Conservation (phyloP, 2,888 invertebrate genomes). For the Drosophila affinis region DNA sequence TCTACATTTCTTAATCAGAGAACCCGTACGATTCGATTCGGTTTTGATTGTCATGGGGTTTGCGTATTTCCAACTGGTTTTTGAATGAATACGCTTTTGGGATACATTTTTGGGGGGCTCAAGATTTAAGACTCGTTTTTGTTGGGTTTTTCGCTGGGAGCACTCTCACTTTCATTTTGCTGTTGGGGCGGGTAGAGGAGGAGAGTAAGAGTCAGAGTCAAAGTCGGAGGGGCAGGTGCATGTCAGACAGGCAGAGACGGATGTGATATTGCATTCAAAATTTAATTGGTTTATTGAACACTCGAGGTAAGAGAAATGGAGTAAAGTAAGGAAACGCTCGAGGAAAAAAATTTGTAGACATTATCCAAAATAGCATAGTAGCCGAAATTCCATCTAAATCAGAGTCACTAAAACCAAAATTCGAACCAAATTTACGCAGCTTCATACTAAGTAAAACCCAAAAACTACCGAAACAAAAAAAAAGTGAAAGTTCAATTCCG, state of each 20-base stretch:
- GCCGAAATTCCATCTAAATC: slow-evolving; percentile 37
- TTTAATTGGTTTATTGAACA: slow-evolving; percentile 26
- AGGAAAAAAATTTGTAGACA: not conserved
- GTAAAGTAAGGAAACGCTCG: not conserved
- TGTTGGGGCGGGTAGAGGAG: not conserved
- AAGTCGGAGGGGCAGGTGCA: slow-evolving; percentile 2
- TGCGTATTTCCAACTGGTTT: slow-evolving; percentile 38
- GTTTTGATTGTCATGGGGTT: slow-evolving; percentile 1
- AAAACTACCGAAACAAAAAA: slow-evolving; percentile 56
- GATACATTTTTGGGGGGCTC: slow-evolving; percentile 18
- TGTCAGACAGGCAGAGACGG: slow-evolving; percentile 13
- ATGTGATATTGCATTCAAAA: slow-evolving; percentile 27
- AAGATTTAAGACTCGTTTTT: slow-evolving; percentile 22
- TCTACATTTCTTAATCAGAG: slow-evolving; percentile 7
- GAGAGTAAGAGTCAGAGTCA: not conserved
- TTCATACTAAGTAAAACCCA: slow-evolving; percentile 71
- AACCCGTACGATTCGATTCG: not conserved
- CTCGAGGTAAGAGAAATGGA: not conserved
- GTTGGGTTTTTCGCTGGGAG: slow-evolving; percentile 23
- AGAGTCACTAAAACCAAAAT: slow-evolving; percentile 38
- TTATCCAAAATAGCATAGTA: not conserved
- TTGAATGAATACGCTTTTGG: slow-evolving; percentile 9
- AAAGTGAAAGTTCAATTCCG: slow-evolving; percentile 83
- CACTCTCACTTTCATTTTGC: slow-evolving; percentile 44
- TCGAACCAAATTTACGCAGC: slow-evolving; percentile 26